Conservation (phyloP, 2,888 invertebrate species). For the Keiferia lycopersicella region DNA sequence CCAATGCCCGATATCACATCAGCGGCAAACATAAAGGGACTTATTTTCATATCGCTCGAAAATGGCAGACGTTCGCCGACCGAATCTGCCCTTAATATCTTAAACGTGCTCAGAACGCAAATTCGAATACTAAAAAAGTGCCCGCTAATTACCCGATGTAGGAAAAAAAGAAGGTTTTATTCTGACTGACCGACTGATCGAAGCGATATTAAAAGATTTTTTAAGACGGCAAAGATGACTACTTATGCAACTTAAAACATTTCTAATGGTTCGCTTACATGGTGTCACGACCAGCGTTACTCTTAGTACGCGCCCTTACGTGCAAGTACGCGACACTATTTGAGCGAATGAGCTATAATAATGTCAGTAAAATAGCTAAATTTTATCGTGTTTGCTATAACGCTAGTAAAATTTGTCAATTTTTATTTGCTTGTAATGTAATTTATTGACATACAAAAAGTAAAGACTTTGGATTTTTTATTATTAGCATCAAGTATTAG, state of each 20-base stretch:
- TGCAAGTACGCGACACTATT: too few relatives aligned
- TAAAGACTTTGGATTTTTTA: neutral
- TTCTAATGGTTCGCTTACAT: too few relatives aligned
- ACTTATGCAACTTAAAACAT: too few relatives aligned
- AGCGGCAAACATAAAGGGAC: conserved; percentile 6
- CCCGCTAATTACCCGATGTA: conserved; percentile 55
- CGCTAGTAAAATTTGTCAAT: too few relatives aligned
- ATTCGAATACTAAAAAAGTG: conserved; percentile 49
- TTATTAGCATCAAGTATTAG: too few relatives aligned
- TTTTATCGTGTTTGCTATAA: too few relatives aligned
- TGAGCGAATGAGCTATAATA: too few relatives aligned
- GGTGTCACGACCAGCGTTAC: too few relatives aligned
- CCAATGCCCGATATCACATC: neutral
- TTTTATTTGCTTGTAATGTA: too few relatives aligned
- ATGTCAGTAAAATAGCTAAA: too few relatives aligned
- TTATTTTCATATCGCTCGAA: neutral
- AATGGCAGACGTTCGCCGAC: conserved; percentile 3
- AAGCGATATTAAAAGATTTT: neutral
- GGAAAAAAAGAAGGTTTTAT: neutral
- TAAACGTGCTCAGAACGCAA: conserved; percentile 5
- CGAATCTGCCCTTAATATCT: conserved; percentile 15
- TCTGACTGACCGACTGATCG: neutral
- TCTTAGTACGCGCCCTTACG: too few relatives aligned
- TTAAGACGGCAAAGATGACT: neutral
- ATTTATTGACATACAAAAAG: neutral